Conservation (phyloP, 2,113 vertebrate species). For the Heliornis fulica region DNA sequence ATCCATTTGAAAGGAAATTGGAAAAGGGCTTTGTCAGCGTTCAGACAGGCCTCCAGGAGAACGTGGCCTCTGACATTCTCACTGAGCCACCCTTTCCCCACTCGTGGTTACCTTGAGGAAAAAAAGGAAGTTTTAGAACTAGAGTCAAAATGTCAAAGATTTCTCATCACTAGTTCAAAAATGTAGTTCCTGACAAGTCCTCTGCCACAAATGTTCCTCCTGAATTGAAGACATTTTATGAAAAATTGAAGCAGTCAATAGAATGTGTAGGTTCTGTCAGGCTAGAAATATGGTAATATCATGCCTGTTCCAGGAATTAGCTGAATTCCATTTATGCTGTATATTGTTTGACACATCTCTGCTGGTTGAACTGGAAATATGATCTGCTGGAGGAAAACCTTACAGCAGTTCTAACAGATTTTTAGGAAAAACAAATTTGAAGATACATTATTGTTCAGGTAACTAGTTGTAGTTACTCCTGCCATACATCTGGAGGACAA, state of each 20-base stretch:
- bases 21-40: conserved; percentile 7
- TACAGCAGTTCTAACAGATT: neutral
- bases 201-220: neutral
- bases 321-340: neutral
- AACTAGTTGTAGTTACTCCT: neutral
- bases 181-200: neutral
- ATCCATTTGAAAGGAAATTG: conserved; percentile 3
- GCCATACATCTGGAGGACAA: neutral
- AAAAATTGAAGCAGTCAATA: neutral
- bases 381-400: neutral
- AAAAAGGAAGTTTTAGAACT: neutral
- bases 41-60: neutral
- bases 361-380: neutral
- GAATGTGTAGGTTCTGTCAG: neutral
- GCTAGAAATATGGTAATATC: neutral
- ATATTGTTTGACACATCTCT: neutral
- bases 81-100: neutral
- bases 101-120: neutral
- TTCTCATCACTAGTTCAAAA: neutral
- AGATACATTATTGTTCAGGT: neutral
- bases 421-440: neutral
- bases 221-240: neutral
- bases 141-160: neutral
- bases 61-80: neutral
- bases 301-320: neutral